Evolutionary conservation across 23 tunicate genomes (phyloP), one percentile per base, ranked within the genome.

Genomic region (Trididemnum nubilum): DNA sequence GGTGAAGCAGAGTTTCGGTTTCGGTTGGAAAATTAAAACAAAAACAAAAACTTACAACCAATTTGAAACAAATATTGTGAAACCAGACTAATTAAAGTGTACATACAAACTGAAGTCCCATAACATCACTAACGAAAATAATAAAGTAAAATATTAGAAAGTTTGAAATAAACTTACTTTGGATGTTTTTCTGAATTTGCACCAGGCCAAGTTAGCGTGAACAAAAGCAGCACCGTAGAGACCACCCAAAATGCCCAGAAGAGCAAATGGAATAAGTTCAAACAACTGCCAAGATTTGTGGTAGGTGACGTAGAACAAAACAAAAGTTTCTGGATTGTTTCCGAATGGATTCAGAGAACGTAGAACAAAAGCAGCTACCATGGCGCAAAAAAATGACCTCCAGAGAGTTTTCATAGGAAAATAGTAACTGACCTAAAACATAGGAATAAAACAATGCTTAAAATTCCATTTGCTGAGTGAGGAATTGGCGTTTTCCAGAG

Each of bases 271-370:
- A 34, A 96, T 38, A 28, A 96, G 85, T 37, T 96, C 99, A 38
- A 96, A 96, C 32, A 87, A 40, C 61, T 78, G 85, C 99, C 99
- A 96, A 23, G 97, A 89, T 36, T 77, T 77, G 81, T 85, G 83
- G 82, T 94, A 94, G 35, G 88, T 89, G 52, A 94, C 98, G 54
- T 89, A 94, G 44, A 96, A 96, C 90, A 96, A 79, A 36, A 91
- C 99, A 22, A 91, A 86, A 36, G 81, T 82, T 32, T 52, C 81
- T 22, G 90, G 86, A 4, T 86, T 64, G 76, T 58, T 96, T 0
- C 99, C 99, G 80, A 83, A 96, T 18, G 99, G 99, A 74, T 96
- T 96, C 35, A 96, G 75, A 4, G 99, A 91, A 19, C 99, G 87
- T 0, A 96, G 82, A 31, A 91, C 81, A 81, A 96, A 96, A 35